Base-by-base conservation (phyloP, 2,888 invertebrate species). In the Caenorhabditis sp. region DNA sequence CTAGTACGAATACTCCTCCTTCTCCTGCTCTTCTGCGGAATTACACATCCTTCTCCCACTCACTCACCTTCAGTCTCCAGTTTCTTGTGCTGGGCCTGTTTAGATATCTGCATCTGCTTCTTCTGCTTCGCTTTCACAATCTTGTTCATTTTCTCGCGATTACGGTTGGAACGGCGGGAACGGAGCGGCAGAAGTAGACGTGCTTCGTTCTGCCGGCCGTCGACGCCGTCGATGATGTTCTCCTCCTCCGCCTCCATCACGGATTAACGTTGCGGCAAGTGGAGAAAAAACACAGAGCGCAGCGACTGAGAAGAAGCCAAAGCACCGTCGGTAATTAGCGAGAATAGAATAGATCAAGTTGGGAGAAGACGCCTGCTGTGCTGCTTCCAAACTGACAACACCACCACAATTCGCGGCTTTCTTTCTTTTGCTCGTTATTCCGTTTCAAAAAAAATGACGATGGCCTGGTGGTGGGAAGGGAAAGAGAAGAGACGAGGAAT, bases 31-130 rank as follows among this genome's bases (percentile, higher is more conserved):
- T n/a, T 41, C 32, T 45, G n/a, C 7, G 13, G 17, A 41, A n/a
- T n/a, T 37, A 26, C 20, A n/a, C 17, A 17, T 17, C 17, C 48
- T 32, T 48, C 24, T 26, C 22, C n/a, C 35, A 20, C n/a, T 4
- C 39, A 45, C 59, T 46, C 26, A 76, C 76, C 76, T 65, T 76
- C 70, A 8, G 70, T 39, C 24, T 76, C 70, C 7, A 76, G 11
- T 39, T 66, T 52, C 26, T 76, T 70, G n/a, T 63, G 58, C 24
- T 76, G 63, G 7, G 70, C 43, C 41, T 66, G 59, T 41, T 77
- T 71, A 13, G 71, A 65, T n/a, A 77, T 77, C 24, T 61, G 50
- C 76, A 77, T 77, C 27, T 77, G 76, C 26, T 77, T 77, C 61
- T 77, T 77, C 66, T 71, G 76, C 27, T 77, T 71, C 43, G 61